phyloP scores from a whole-genome alignment of 2,797 vertebrate species.

The Morelia viridis region DNA sequence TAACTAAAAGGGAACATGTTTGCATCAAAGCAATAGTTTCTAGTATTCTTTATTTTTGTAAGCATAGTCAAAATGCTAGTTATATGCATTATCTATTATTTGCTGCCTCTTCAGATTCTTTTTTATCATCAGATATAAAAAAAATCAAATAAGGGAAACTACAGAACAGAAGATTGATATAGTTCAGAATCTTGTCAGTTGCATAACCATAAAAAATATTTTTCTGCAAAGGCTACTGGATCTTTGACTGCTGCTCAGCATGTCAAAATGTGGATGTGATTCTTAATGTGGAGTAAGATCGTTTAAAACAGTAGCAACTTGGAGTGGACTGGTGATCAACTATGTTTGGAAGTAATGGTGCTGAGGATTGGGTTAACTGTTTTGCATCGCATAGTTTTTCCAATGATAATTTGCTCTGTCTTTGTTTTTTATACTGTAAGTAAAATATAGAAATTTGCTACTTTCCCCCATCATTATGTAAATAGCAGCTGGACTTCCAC shows the following conservation, averaged over 20 bases:
- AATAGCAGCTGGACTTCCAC: neutral
- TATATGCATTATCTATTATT: neutral
- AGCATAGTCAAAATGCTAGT: neutral
- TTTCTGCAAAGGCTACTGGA: no score
- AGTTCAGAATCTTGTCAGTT: neutral
- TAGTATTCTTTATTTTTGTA: neutral
- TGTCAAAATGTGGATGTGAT: no score
- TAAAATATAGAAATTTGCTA: neutral
- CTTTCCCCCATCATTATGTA: neutral
- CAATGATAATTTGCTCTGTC: neutral
- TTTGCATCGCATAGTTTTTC: neutral
- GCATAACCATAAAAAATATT: no score
- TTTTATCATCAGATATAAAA: neutral
- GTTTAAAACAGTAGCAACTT: neutral
- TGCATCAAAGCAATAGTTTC: slow-evolving; percentile 32
- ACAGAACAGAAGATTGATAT: neutral
- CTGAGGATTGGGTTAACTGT: neutral
- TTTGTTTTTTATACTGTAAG: neutral
- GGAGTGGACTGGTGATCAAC: neutral
- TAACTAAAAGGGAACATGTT: slow-evolving; percentile 32
- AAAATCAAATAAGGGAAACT: neutral
- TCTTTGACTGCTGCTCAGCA: no score
- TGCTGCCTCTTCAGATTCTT: neutral
- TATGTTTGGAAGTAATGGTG: neutral
- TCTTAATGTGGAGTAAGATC: neutral